Evolutionary conservation across 2,888 invertebrate species (phyloP).

Genomic region (Agonum fuliginosum): DNA sequence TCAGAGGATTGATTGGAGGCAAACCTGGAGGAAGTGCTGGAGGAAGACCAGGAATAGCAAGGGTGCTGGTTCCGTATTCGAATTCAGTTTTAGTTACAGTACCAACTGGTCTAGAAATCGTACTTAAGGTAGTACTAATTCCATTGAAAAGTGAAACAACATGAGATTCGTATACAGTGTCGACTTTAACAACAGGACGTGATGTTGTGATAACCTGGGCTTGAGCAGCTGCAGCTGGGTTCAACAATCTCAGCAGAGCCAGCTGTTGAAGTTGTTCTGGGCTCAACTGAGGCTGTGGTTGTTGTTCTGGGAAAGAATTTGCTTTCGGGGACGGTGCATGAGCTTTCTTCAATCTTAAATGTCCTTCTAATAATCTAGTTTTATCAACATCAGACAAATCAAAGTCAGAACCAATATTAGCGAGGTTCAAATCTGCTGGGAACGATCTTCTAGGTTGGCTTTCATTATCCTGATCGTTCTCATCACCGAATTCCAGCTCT

Average conservation of each 20-base stretch:
- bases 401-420: slow-evolving; percentile 83
- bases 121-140: slow-evolving; percentile 84
- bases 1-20: slow-evolving; percentile 74
- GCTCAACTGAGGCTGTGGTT: slow-evolving; percentile 75
- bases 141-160: slow-evolving; percentile 87
- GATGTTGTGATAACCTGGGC: slow-evolving; percentile 86
- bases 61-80: slow-evolving; percentile 84
- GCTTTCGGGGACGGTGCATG: slow-evolving; percentile 66
- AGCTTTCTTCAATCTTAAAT: slow-evolving; percentile 74
- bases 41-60: slow-evolving; percentile 73
- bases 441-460: slow-evolving; percentile 75
- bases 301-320: slow-evolving; percentile 65
- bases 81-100: slow-evolving; percentile 88
- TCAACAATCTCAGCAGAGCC: slow-evolving; percentile 82
- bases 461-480: slow-evolving; percentile 79
- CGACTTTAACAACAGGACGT: slow-evolving; percentile 83
- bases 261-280: slow-evolving; percentile 86
- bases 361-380: slow-evolving; percentile 75
- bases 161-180: slow-evolving; percentile 89
- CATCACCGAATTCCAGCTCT: slow-evolving; percentile 90
- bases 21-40: slow-evolving; percentile 69
- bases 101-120: slow-evolving; percentile 85
- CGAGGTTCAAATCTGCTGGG: slow-evolving; percentile 82
- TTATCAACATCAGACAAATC: slow-evolving; percentile 83
- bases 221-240: slow-evolving; percentile 78